Base-by-base conservation (phyloP, 2,888 invertebrate species). In the Dasypolia templi region DNA sequence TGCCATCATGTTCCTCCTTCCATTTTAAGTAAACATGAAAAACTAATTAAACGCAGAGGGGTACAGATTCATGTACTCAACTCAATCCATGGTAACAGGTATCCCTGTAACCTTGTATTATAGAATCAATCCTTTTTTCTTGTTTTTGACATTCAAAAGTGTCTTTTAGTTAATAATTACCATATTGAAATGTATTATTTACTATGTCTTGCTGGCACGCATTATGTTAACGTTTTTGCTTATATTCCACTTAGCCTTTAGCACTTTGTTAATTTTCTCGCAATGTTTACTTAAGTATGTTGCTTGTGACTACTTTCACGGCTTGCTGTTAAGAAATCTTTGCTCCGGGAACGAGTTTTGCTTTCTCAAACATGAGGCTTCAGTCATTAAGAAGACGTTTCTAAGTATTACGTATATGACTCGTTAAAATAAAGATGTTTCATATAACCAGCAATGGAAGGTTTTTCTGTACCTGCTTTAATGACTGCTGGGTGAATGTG, bases 341-440 rank as follows among this genome's bases (percentile, higher is more conserved):
- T n/a, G 26, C 19, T 14, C 3, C 19, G 12, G 17, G 39, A 49
- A 72, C 46, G n/a, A 46, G 59, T 64, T 46, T 59, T 55, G 32
- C 79, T 79, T 72, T 55, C 76, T 65, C 29, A 39, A 35, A 73
- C 11, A 44, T 14, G 22, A 26, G 12, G 32, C 19, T 29, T 73
- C 3, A 46, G 39, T 35, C 19, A 49, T 49, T 35, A 26, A 3
- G 61, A 61, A 26, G 26, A 56, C 6, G 1, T 29, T 32, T 53
- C 56, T 56, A 22, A 56, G 32, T 56, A 11, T 19, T 58, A 22
- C 0, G 3, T 14, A 3, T 12, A 39, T 3, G 19, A 19, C 32
- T 22, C 19, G 22, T 29, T 22, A 3, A 29, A 44, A 62, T 1
- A 62, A 44, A 29, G 11, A 62, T 19, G 19, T 22, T 62, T 44